Base-by-base conservation (phyloP, 2,888 invertebrate genomes). In the Lagria hirta region DNA sequence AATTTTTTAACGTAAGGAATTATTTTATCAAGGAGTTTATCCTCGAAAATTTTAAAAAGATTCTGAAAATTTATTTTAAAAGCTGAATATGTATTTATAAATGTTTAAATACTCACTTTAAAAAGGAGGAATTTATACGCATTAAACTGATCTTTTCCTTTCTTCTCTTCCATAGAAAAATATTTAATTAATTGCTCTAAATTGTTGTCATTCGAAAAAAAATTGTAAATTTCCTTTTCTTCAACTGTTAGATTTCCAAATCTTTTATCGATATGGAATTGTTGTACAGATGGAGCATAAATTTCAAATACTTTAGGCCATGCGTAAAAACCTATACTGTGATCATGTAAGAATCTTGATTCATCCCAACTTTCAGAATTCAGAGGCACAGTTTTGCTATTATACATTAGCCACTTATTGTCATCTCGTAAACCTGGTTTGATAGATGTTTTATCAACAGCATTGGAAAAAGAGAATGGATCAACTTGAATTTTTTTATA, bases 131-230 rank as follows among this genome's bases (percentile, higher is more conserved):
- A 86, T 32, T 83, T 74, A 28, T 77, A 75, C 1, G 77, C 75
- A 58, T 80, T 84, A 65, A 92, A 92, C 64, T 84, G 84, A 63
- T 92, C 91, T 46, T 81, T 82, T 13, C 87, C 89, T 62, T 92
- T 92, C 66, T 88, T 87, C 61, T 91, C 92, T 63, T 94, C 94
- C 29, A 91, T 73, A 0, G 88, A 83, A 46, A 87, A 77, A 69
- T 82, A 88, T 6, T 76, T 73, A 1, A 92, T 75, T 6, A 94
- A 73, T 49, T 81, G 81, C 12, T 82, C 78, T 0, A 94, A 73
- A 64, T 84, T 86, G 0, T 75, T 73, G 6, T 79, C 70, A 52
- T 84, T 73, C 0, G 62, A 75, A 69, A 93, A 89, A 63, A 85
- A 86, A 20, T 79, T 75, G 51, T 75, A 78, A 5, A 92, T 72